A percentile compares a stretch with the other conserved stretches of the same genome.
Conservation (phyloP, 2,797 vertebrate genomes). For the Anas acuta region DNA sequence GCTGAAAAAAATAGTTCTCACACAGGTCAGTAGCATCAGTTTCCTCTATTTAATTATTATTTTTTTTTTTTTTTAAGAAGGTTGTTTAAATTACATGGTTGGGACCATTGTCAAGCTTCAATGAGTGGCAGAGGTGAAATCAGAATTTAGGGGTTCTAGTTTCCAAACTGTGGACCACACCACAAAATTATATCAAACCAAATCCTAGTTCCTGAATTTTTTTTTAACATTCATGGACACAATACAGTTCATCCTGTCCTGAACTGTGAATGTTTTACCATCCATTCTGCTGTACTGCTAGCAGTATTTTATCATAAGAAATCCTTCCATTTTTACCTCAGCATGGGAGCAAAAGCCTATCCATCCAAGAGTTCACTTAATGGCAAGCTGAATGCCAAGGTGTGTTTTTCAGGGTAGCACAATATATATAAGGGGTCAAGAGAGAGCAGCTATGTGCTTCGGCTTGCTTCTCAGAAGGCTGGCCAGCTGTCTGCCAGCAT, state of each 20-base stretch:
- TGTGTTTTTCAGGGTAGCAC: conserved; percentile 47
- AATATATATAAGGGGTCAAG: conserved; percentile 29
- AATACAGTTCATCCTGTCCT: not conserved
- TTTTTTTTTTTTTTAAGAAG: too few species aligned
- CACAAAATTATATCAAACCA: not conserved
- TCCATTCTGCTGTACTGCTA: not conserved
- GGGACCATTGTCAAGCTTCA: not conserved
- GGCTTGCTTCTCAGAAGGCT: not conserved
- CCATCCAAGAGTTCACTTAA: not conserved
- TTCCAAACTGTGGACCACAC: not conserved
- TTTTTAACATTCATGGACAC: not conserved
- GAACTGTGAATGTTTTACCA: not conserved
- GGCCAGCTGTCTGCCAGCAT: conserved; percentile 53
- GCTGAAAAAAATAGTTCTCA: not conserved
- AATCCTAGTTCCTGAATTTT: not conserved
- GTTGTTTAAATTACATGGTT: not conserved
- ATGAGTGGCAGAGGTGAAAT: not conserved
- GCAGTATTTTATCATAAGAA: not conserved
- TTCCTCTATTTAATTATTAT: not conserved
- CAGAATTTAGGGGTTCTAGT: not conserved
- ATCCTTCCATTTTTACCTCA: not conserved
- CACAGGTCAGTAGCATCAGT: not conserved
- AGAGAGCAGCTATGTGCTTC: not conserved
- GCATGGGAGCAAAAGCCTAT: not conserved
- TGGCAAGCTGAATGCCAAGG: conserved; percentile 44